Base-by-base conservation (phyloP, 2,797 vertebrate genomes). In the Anabas testudineus region DNA sequence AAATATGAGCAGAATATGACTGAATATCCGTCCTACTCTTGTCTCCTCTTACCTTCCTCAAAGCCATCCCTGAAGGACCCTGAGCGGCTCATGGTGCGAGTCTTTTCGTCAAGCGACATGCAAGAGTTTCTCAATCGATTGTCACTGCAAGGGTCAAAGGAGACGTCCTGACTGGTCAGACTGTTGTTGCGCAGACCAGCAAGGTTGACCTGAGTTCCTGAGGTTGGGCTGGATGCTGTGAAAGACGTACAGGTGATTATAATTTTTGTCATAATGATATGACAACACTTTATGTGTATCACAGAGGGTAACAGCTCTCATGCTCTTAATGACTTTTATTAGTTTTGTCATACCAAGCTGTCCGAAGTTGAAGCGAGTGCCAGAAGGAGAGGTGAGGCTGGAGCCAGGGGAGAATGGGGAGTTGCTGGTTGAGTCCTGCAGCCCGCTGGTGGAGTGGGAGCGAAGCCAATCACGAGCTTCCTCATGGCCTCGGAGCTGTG, bases 391-490 rank as follows among this genome's bases (percentile, higher is more conserved):
- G 24, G 97, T 99, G 54, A 99, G 85, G 70, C 97, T 98, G 88
- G 97, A 98, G 47, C 96, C 94, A 0, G 98, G 97, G 15, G 97
- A 98, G 87, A 99, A 99, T 0, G 97, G 98, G 2, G 97, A 99
- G 88, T 94, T 97, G 79, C 92, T 93, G 67, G 91, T 92, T 0
- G 96, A 96, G 52, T 99, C 98, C 92, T 99, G 97, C 54, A 99
- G 92, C 10, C 97, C 97, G 7, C 97, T 95, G 15, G 96, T 95
- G 24, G 98, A 99, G 84, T 98, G 96, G 26, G 96, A 99, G 60
- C 97, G 94, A n/a, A 99, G 94, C 97, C 98, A 99, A 87, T 99
- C 98, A 71, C 97, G 98, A 3, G 95, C 93, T 39, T 99, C 98
- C 54, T 99, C 98, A 4, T 97, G 97, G 15, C 92, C 85, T 22